These are phyloP conservation scores for Ceuthmochares aereus DNA, from an alignment of 2,113 vertebrate genomes.

Conservation along the genomic window DNA sequence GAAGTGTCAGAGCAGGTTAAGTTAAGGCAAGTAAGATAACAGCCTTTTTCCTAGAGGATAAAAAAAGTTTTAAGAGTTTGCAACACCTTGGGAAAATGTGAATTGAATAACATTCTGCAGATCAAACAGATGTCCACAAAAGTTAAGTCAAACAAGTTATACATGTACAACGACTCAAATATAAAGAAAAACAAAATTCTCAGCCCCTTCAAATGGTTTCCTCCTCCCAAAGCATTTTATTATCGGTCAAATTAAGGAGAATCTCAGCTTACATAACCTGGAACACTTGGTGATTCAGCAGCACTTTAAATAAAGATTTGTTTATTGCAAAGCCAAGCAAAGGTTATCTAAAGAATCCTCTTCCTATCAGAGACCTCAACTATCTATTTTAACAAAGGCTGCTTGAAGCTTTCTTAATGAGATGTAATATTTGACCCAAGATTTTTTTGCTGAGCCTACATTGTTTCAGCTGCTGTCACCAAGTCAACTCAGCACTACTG, in stretches of 20 bases:
- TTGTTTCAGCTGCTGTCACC: slow-evolving; percentile 12
- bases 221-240: neutral
- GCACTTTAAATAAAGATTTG: neutral
- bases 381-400: neutral
- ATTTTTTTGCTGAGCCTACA: slow-evolving; percentile 4
- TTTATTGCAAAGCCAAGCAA: slow-evolving; percentile 20
- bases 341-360: neutral
- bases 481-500: slow-evolving; percentile 31
- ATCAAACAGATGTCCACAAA: neutral
- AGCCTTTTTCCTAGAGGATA: neutral
- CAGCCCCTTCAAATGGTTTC: neutral
- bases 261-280: neutral
- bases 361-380: neutral
- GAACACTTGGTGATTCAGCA: neutral
- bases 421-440: slow-evolving; percentile 4
- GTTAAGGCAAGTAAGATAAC: slow-evolving; percentile 5
- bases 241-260: neutral
- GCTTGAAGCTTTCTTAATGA: neutral
- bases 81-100: neutral
- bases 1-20: slow-evolving; percentile 50
- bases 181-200: neutral
- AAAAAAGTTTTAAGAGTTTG: neutral
- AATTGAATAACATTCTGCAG: neutral
- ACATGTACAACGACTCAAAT: neutral
- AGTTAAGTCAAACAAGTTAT: neutral